Percentiles rank a stretch among this genome's conserved stretches.
Evolutionary conservation across 2,113 vertebrate species (phyloP).

Genomic region (Pluvialis apricaria): DNA sequence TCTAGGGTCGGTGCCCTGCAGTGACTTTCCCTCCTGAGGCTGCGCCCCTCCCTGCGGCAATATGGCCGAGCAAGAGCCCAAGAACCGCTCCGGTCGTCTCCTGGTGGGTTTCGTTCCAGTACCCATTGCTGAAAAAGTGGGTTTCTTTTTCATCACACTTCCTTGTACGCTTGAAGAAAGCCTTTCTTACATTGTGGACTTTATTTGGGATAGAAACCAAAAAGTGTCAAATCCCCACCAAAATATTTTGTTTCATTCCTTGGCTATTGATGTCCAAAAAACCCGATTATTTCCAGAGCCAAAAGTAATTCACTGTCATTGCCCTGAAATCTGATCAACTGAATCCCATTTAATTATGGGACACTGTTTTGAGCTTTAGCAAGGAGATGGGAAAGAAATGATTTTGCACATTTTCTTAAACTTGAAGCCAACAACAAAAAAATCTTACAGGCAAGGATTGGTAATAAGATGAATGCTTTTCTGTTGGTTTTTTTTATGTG

Average conservation of each 20-base stretch:
- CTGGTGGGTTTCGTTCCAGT: background rate
- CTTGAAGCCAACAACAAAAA: background rate
- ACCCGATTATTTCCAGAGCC: background rate
- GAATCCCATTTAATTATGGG: background rate
- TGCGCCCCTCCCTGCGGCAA: background rate
- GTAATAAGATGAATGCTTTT: background rate
- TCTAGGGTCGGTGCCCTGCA: background rate
- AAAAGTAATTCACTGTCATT: background rate
- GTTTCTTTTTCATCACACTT: background rate
- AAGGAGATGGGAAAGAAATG: background rate
- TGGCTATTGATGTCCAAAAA: background rate
- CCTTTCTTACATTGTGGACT: background rate
- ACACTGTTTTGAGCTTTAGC: background rate
- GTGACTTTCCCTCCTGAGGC: background rate
- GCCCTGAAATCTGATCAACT: background rate
- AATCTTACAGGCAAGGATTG: background rate
- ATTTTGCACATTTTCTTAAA: background rate
- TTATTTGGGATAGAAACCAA: background rate
- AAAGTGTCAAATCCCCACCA: background rate
- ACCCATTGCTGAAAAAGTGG: background rate
- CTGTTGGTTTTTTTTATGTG: background rate
- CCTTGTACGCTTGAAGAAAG: background rate
- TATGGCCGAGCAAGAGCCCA: background rate
- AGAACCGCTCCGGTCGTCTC: background rate
- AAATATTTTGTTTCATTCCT: background rate